Conservation (phyloP, 1,140 invertebrate species). For the Drosophila takahashii region DNA sequence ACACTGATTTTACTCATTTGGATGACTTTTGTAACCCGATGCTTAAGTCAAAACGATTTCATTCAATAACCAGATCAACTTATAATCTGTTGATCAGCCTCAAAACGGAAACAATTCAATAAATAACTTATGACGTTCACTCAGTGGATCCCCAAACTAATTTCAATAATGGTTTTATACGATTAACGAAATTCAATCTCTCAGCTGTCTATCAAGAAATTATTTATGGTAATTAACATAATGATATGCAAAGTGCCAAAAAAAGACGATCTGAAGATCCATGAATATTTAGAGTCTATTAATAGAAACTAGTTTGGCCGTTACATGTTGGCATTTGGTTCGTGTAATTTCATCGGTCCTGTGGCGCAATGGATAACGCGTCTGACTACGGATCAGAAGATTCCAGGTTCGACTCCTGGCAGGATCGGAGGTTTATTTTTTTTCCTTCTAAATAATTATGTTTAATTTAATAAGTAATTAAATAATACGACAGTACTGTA, state of each 20-base stretch:
- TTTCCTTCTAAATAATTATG: background rate
- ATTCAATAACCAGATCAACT: conserved; percentile 23
- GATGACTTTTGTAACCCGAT: conserved; percentile 9
- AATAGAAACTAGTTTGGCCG: conserved; percentile 9
- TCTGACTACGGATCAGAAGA: conserved; percentile 90
- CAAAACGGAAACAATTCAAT: conserved; percentile 6
- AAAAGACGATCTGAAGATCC: conserved; percentile 5
- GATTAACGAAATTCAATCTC: conserved; percentile 43
- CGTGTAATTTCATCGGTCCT: background rate
- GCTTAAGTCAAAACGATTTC: background rate
- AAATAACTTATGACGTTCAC: conserved; percentile 15
- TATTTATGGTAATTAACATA: conserved; percentile 38
- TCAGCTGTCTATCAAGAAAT: conserved; percentile 17
- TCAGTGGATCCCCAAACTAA: conserved; percentile 9
- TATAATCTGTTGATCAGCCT: background rate
- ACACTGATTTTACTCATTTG: background rate
- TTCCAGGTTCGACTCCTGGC: conserved; percentile 91
- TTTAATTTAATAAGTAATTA: background rate
- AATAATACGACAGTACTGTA: too few relatives aligned
- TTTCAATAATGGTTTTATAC: conserved; percentile 31
- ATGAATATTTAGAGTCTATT: conserved; percentile 19
- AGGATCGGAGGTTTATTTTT: conserved; percentile 85
- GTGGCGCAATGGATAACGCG: conserved; percentile 85
- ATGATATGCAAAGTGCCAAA: conserved; percentile 39
- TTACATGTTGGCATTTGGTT: background rate